phyloP scores from a whole-genome alignment of 2,113 vertebrate genomes.

The Archocentrus centrarchus region DNA sequence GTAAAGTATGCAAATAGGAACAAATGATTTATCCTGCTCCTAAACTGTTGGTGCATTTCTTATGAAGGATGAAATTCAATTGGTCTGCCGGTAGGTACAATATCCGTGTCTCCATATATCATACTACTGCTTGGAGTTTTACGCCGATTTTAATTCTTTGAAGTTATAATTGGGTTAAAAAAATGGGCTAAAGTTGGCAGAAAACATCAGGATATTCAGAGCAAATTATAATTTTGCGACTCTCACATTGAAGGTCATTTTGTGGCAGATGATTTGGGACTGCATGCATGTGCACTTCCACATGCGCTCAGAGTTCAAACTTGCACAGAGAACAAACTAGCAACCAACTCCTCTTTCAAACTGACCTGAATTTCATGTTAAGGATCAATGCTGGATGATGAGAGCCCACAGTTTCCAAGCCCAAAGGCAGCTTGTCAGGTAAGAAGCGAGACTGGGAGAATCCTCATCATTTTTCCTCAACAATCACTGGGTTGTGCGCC shows the following conservation, averaged over 20 bases:
- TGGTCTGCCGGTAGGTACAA: neutral
- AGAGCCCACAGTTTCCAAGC: neutral
- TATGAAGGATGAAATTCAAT: neutral
- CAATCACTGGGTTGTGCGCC: neutral
- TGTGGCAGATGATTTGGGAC: neutral
- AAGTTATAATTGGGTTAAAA: neutral
- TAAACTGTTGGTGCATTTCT: conserved; percentile 19
- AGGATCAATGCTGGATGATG: neutral
- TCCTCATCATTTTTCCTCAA: neutral
- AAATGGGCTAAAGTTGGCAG: neutral
- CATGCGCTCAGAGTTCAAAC: neutral
- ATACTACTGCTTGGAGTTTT: neutral
- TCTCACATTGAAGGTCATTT: neutral
- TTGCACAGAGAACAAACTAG: neutral
- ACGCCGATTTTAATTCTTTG: neutral
- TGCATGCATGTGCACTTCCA: neutral
- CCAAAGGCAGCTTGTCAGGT: neutral
- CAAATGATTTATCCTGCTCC: conserved; percentile 44
- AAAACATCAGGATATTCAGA: neutral
- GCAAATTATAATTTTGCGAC: neutral
- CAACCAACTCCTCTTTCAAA: neutral
- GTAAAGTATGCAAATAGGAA: conserved; percentile 34
- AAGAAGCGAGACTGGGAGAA: neutral
- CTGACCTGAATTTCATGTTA: neutral
- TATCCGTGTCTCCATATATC: conserved; percentile 1